phyloP scores from a whole-genome alignment of 2,888 invertebrate species.

The Gymnosoma rotundatum region DNA sequence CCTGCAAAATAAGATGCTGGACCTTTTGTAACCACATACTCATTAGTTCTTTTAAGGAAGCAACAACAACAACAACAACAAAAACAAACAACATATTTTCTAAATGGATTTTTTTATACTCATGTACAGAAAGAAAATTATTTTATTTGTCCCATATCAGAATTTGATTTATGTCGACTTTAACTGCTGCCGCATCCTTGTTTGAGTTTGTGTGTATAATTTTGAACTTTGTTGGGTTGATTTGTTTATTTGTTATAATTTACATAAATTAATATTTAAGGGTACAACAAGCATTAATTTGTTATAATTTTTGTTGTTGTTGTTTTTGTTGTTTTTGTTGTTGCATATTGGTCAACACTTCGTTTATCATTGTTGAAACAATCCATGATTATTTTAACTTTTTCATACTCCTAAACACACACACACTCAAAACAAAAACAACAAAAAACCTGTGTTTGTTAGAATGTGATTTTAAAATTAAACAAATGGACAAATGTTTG shows the following conservation, averaged over 20 bases:
- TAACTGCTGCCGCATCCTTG: constrained; percentile 54
- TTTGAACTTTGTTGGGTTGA: constrained; percentile 50
- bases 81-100: constrained; percentile 64
- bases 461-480: constrained; percentile 25
- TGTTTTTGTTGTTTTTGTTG: constrained; percentile 28
- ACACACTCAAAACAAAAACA: neutral
- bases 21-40: constrained; percentile 69
- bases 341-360: constrained; percentile 79
- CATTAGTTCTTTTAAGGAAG: constrained; percentile 56
- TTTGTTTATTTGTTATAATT: constrained; percentile 70
- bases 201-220: constrained; percentile 34
- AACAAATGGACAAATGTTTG: constrained; percentile 34
- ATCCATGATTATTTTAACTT: constrained; percentile 35
- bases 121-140: neutral
- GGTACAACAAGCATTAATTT: constrained; percentile 68
- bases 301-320: constrained; percentile 71
- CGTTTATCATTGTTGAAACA: constrained; percentile 77
- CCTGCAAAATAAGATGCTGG: constrained; percentile 23
- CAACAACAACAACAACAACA: constrained; percentile 55
- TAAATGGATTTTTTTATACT: constrained; percentile 65
- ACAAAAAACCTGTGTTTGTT: neutral
- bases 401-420: neutral
- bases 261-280: constrained; percentile 67
- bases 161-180: constrained; percentile 67
- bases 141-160: constrained; percentile 71